Conservation (phyloP, 1,140 invertebrate genomes). For the Euwallacea fornicatus region DNA sequence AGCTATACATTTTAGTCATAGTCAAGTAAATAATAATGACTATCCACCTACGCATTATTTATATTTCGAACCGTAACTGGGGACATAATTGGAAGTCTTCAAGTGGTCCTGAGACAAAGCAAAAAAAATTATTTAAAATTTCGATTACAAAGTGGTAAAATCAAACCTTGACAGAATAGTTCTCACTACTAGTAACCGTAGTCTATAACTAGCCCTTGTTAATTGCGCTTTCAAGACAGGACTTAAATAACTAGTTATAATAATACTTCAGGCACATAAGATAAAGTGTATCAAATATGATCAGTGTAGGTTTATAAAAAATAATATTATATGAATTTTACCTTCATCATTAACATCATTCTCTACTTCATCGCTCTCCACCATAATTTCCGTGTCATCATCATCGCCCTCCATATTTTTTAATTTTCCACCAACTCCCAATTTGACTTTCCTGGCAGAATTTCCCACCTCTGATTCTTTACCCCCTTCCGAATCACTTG, state of each 20-base stretch:
- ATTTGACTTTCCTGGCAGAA: slow-evolving; percentile 26
- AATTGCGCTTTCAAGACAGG: background rate
- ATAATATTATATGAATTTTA: slow-evolving; percentile 4
- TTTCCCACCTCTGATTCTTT: slow-evolving; percentile 9
- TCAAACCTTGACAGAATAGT: too few species aligned
- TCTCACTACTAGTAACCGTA: background rate
- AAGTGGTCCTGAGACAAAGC: too few species aligned
- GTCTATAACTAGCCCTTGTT: background rate
- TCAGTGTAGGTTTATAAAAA: background rate
- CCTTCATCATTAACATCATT: slow-evolving; percentile 42
- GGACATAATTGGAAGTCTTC: too few species aligned
- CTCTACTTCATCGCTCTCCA: slow-evolving; percentile 41
- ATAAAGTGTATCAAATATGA: too few species aligned
- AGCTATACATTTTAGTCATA: too few species aligned
- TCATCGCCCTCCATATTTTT: slow-evolving; percentile 37
- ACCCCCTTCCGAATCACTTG: slow-evolving; percentile 23
- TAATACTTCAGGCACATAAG: too few species aligned
- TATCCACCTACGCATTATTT: too few species aligned
- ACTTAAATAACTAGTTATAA: too few species aligned
- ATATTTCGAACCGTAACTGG: too few species aligned
- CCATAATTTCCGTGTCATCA: slow-evolving; percentile 36
- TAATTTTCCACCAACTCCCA: slow-evolving; percentile 36
- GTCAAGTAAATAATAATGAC: too few species aligned
- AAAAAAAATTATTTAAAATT: too few species aligned
- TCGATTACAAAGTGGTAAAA: too few species aligned